A percentile compares a stretch with the other conserved stretches of the same genome.
Conservation (phyloP, 2,888 invertebrate genomes). For the Branchipolynoe longqiensis region DNA sequence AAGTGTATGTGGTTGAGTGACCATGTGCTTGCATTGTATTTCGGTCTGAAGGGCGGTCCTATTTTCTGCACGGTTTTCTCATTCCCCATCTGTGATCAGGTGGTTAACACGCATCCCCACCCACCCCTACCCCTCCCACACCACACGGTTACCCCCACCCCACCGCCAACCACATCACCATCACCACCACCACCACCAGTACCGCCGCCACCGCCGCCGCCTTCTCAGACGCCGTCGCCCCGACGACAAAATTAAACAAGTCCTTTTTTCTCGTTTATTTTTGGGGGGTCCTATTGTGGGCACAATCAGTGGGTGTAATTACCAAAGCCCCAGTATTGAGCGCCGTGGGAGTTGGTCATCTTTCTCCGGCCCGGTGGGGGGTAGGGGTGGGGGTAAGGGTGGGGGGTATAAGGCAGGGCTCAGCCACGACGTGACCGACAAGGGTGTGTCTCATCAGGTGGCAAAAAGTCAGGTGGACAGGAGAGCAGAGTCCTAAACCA, state of each 20-base stretch:
- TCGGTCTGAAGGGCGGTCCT: too few relatives aligned
- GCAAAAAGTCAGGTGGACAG: conserved; percentile 10
- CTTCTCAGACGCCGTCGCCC: too few relatives aligned
- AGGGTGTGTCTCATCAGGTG: background rate
- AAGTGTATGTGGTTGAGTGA: too few relatives aligned
- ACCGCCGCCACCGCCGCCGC: background rate
- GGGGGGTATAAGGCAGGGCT: background rate
- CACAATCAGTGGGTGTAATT: conserved; percentile 32
- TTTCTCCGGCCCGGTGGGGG: conserved; percentile 20
- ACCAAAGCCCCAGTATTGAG: background rate
- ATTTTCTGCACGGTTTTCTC: too few relatives aligned
- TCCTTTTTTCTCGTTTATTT: conserved; percentile 29
- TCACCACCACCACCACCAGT: background rate
- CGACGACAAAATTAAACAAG: too few relatives aligned
- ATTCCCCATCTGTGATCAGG: too few relatives aligned
- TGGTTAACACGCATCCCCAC: too few relatives aligned
- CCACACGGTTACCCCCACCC: background rate
- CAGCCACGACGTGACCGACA: background rate
- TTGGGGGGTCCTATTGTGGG: conserved; percentile 1
- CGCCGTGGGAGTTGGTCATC: conserved; percentile 30
- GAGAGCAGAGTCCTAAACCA: background rate
- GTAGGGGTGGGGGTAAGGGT: background rate
- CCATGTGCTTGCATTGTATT: too few relatives aligned
- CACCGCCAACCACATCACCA: background rate
- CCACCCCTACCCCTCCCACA: background rate